Base-by-base conservation (phyloP, 2,113 vertebrate genomes). In the Menidia beryllina region DNA sequence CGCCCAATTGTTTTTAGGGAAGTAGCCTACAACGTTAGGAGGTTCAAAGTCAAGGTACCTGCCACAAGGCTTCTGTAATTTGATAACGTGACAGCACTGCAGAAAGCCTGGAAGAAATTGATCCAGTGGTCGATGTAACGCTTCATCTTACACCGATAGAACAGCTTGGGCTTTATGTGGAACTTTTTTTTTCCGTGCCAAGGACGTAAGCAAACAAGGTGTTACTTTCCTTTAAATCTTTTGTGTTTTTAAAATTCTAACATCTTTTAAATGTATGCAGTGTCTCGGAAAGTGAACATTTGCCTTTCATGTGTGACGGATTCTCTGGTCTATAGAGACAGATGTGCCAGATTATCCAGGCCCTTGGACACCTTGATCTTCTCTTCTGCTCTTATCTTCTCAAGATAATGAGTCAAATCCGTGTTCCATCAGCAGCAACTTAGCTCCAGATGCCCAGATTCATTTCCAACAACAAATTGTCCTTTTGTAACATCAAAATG, bases 101-200 rank as follows among this genome's bases (percentile, higher is more conserved):
- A 81, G 43, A 64, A 30, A 47, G 54, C 54, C 60, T 43, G 55
- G 8, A 26, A n/a, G 48, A 77, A 59, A 71, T 69, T 39, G 56
- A 81, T 77, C 60, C 52, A 55, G 1, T 1, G 38, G 85, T 89
- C 19, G 82, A 88, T 79, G 64, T 59, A 3, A 11, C 15, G 77
- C 48, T 55, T 86, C 79, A 62, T 77, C n/a, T 89, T 83, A 74
- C 86, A 73, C 73, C 3, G 76, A 80, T 8, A 7, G 51, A 59
- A 82, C 81, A 80, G 27, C 58, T 71, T 50, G 1, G 47, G 30
- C 45, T 58, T 45, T 1, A 53, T 62, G 77, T 77, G 47, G 60
- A 58, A 79, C 15, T 17, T 72, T 71, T 47, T 6, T 3, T 23
- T 51, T 73, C 64, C 54, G 50, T 24, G 15, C 45, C 41, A 23